phyloP scores from a whole-genome alignment of 2,113 vertebrate species.

The Oenanthe melanoleuca region DNA sequence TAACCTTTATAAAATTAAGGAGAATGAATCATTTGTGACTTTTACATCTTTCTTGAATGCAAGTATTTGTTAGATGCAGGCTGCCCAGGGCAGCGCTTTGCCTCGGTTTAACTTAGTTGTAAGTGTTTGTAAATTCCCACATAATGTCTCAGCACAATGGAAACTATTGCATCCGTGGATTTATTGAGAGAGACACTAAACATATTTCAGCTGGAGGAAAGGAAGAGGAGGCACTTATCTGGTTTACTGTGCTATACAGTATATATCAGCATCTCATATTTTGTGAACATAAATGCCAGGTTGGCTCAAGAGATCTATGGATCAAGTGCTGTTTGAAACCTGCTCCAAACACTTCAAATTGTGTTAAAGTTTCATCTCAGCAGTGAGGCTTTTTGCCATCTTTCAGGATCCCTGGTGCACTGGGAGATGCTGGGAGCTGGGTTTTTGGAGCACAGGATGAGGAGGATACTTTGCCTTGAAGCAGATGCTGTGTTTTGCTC shows the following conservation, averaged over 20 bases:
- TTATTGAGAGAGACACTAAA: constrained; percentile 52
- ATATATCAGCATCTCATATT: constrained; percentile 39
- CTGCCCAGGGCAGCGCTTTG: constrained; percentile 21
- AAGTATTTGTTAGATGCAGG: constrained; percentile 15
- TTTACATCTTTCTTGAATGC: constrained; percentile 3
- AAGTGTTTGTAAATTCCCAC: constrained; percentile 50
- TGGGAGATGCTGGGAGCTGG: accelerated
- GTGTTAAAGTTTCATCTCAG: not conserved
- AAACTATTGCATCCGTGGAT: not conserved
- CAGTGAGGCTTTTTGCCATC: not conserved
- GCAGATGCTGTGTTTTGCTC: not conserved
- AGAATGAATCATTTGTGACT: constrained; percentile 52
- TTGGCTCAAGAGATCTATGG: constrained; percentile 48
- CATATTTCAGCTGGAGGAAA: constrained; percentile 56
- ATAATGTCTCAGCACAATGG: constrained; percentile 17
- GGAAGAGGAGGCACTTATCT: constrained; percentile 44
- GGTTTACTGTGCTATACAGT: constrained; percentile 25
- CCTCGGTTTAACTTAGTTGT: constrained; percentile 28
- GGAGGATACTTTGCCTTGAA: no score
- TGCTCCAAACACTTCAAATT: not conserved
- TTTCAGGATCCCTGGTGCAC: not conserved
- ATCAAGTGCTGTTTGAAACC: constrained; percentile 17
- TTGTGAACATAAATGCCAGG: constrained; percentile 51
- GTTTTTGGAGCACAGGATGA: not conserved
- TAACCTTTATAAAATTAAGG: constrained; percentile 64